These are phyloP conservation scores for Corythoichthys haematopterus DNA, from an alignment of 2,113 vertebrate genomes.

Conservation along the genomic window DNA sequence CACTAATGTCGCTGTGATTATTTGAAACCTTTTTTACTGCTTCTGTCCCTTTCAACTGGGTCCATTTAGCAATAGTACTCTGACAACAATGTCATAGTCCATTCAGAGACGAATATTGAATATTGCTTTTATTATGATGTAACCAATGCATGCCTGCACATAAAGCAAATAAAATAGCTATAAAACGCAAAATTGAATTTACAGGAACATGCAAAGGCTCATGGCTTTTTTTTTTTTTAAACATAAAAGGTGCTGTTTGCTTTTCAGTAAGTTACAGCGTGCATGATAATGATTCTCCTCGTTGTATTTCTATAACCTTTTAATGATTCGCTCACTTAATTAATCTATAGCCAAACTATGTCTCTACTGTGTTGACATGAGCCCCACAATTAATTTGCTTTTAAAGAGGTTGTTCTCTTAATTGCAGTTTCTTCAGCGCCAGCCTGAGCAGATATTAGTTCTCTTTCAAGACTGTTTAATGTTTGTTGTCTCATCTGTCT, in stretches of 20 bases:
- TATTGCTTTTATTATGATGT: slow-evolving; percentile 1
- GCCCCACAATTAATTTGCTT: slow-evolving; percentile 45
- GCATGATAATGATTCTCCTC: background rate
- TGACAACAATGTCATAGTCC: slow-evolving; percentile 19
- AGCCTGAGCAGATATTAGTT: slow-evolving; percentile 17
- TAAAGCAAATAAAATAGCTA: background rate
- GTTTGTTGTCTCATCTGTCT: slow-evolving; percentile 42
- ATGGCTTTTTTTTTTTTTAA: background rate
- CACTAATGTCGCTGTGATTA: slow-evolving; percentile 18
- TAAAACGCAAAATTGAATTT: background rate
- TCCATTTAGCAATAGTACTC: slow-evolving; percentile 14
- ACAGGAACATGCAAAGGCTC: background rate
- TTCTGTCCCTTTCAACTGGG: slow-evolving; percentile 20
- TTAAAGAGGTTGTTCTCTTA: slow-evolving; percentile 30
- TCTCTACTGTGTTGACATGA: slow-evolving; percentile 43
- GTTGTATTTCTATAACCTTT: slow-evolving; percentile 16
- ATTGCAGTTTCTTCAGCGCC: slow-evolving; percentile 21
- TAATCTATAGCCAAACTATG: slow-evolving; percentile 42
- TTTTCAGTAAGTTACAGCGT: background rate
- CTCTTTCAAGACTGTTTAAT: slow-evolving; percentile 33
- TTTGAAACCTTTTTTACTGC: slow-evolving; percentile 14
- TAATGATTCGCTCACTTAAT: slow-evolving; percentile 46
- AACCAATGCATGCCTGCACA: background rate
- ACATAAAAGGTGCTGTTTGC: background rate
- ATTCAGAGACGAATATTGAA: slow-evolving; percentile 11